Conservation (phyloP, 2,113 vertebrate genomes). For the Oriolus oriolus region DNA sequence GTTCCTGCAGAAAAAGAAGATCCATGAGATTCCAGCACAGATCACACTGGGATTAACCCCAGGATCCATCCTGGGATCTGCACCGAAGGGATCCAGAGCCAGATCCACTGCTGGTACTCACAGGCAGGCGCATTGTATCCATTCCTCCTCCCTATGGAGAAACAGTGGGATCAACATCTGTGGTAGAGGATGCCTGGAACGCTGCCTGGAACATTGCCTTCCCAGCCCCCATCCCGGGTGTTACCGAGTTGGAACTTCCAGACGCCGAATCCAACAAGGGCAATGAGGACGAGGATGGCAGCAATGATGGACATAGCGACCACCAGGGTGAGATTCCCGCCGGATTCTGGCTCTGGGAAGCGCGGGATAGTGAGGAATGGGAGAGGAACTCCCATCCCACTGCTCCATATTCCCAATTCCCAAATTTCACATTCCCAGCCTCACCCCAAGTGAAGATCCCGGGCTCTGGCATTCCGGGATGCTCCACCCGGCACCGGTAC, state of each 20-base stretch:
- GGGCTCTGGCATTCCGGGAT: no score
- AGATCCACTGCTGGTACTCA: neutral
- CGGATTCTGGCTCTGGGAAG: neutral
- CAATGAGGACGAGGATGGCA: neutral
- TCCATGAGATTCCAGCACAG: neutral
- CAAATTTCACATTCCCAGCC: neutral
- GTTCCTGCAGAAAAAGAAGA: neutral
- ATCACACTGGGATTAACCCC: neutral
- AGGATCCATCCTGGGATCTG: neutral
- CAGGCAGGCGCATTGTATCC: accelerated
- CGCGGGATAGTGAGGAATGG: neutral
- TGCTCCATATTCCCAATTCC: neutral
- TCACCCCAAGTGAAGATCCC: no score
- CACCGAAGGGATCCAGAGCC: no score
- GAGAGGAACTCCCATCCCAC: neutral
- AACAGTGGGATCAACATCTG: neutral
- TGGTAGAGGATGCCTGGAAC: neutral
- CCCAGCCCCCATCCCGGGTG: neutral
- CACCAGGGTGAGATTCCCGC: neutral
- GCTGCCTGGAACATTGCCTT: neutral
- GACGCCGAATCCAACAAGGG: accelerated
- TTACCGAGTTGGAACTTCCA: neutral
- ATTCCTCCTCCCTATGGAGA: neutral
- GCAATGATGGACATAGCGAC: neutral
- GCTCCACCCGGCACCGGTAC: no score